Evolutionary conservation across 2,797 vertebrate species (phyloP).

Genomic region (Anisognathus igniventris): DNA sequence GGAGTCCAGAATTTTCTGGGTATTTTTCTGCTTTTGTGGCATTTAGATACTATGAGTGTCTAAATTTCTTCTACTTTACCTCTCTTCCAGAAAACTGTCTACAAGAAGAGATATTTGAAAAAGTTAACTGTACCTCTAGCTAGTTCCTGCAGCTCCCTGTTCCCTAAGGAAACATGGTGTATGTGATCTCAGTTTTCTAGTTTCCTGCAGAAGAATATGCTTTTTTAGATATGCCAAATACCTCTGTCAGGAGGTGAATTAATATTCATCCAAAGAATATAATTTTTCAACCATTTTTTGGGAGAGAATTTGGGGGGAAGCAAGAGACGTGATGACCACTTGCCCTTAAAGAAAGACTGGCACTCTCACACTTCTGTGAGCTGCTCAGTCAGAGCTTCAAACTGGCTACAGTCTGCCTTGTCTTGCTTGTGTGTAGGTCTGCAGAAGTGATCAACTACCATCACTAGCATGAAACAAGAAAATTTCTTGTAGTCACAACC

Average conservation of each 20-base stretch:
- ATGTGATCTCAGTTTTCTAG: neutral
- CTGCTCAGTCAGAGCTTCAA: neutral
- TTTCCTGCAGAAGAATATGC: neutral
- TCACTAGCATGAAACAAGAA: neutral
- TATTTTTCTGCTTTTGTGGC: neutral
- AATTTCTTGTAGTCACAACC: neutral
- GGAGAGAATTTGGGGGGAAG: neutral
- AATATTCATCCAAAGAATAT: neutral
- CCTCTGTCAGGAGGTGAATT: neutral
- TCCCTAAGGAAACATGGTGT: neutral
- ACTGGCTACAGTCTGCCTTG: neutral
- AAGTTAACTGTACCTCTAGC: neutral
- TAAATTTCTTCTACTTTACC: neutral
- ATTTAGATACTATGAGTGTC: neutral
- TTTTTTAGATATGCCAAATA: neutral
- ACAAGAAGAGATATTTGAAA: neutral
- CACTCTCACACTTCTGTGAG: neutral
- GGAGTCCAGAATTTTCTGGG: neutral
- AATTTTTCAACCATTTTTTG: neutral
- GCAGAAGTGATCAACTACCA: neutral
- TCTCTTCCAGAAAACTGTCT: neutral
- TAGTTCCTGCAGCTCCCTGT: neutral
- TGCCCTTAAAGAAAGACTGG: neutral
- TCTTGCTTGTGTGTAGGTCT: neutral
- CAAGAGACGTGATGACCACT: neutral